A percentile compares a stretch with the other conserved stretches of the same genome.
Conservation (phyloP, 2,113 vertebrate genomes). For the Centropristis striata region DNA sequence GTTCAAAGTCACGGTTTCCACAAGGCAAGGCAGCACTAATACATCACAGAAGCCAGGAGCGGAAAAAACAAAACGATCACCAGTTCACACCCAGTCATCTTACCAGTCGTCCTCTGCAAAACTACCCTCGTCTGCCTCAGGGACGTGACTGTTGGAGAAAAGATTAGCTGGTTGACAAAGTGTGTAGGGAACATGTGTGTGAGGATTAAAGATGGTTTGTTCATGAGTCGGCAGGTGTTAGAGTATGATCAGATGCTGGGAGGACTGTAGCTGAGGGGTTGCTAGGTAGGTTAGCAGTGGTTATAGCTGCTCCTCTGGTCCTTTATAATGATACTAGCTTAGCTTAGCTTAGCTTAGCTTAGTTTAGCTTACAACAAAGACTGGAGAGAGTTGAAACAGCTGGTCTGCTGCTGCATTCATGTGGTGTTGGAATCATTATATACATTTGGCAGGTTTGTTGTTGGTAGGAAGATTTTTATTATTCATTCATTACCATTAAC, state of each 20-base stretch:
- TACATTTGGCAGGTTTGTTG: too few relatives aligned
- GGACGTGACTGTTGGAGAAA: conserved; percentile 90
- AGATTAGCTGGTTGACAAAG: conserved; percentile 73
- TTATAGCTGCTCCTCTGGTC: not conserved
- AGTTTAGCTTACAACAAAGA: not conserved
- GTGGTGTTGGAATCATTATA: too few relatives aligned
- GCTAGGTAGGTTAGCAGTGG: conserved; percentile 10
- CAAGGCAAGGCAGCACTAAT: conserved; percentile 77
- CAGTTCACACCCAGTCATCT: conserved; percentile 79
- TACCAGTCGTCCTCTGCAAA: conserved; percentile 95
- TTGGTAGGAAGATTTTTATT: too few relatives aligned
- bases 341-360: not conserved
- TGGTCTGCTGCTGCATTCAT: too few relatives aligned
- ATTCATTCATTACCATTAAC: too few relatives aligned
- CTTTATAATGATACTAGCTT: not conserved
- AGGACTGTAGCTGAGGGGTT: not conserved
- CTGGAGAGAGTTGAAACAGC: too few relatives aligned
- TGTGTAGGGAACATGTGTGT: conserved; percentile 28
- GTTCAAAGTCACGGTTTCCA: conserved; percentile 69
- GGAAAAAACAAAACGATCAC: conserved; percentile 43
- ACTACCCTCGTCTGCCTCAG: conserved; percentile 95
- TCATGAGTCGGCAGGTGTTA: conserved; percentile 27
- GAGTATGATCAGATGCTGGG: conserved; percentile 25
- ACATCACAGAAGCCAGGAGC: conserved; percentile 78
- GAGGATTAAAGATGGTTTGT: conserved; percentile 31